These are phyloP conservation scores for Gracilinanus agilis DNA, from an alignment of 2,113 vertebrate species.

Conservation along the genomic window DNA sequence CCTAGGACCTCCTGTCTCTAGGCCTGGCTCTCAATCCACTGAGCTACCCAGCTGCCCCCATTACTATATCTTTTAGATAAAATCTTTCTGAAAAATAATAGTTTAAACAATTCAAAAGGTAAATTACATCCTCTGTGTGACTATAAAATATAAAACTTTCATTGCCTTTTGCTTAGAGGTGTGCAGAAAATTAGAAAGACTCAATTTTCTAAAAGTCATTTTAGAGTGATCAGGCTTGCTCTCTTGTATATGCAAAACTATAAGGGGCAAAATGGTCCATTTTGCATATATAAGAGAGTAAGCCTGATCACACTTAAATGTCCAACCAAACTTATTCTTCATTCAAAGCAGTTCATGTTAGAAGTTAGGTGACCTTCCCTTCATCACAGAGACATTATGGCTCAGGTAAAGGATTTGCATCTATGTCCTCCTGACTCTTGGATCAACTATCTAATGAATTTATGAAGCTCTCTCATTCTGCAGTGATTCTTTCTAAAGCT, in stretches of 20 bases:
- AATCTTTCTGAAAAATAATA: background rate
- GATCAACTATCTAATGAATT: background rate
- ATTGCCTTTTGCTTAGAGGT: background rate
- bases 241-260: background rate
- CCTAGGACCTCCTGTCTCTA: too few relatives aligned
- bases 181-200: background rate
- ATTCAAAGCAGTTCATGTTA: background rate
- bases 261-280: background rate
- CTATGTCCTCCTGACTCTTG: background rate
- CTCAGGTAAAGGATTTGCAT: background rate
- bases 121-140: background rate
- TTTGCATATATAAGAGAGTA: too few relatives aligned
- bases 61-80: background rate
- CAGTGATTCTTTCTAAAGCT: background rate
- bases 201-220: background rate
- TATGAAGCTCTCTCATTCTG: background rate
- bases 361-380: background rate
- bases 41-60: too few relatives aligned
- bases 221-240: background rate
- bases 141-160: background rate
- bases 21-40: too few relatives aligned
- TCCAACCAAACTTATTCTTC: background rate
- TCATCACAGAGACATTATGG: background rate
- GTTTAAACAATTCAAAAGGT: background rate
- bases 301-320: too few relatives aligned